A percentile compares a stretch with the other conserved stretches of the same genome.
Evolutionary conservation across 1,140 invertebrate species (phyloP).

Genomic region (Drosophila nikananu): DNA sequence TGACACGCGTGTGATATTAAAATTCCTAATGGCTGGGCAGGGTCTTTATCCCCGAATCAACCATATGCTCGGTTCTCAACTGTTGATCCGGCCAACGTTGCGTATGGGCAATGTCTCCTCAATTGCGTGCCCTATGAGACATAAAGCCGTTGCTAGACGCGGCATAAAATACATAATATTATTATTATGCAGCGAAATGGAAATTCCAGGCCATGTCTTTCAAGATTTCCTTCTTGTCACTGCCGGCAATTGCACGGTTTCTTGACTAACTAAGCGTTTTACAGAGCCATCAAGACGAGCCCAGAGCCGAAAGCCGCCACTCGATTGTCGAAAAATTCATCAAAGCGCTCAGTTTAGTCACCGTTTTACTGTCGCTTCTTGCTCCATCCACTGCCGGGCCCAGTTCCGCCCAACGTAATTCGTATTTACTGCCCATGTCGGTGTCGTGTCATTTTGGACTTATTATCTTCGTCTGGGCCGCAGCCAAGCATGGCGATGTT

Average conservation of each 20-base stretch:
- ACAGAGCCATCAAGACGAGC: constrained; percentile 12
- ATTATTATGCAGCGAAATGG: constrained; percentile 36
- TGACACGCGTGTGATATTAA: constrained; percentile 51
- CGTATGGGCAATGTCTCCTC: constrained; percentile 55
- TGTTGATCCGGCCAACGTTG: constrained; percentile 46
- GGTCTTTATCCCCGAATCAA: constrained; percentile 29
- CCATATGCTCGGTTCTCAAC: constrained; percentile 51
- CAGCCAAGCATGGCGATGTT: constrained; percentile 44
- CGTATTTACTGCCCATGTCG: constrained; percentile 61
- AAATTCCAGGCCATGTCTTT: constrained; percentile 21
- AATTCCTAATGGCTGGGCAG: constrained; percentile 35
- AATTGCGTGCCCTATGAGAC: constrained; percentile 37
- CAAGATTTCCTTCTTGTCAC: constrained; percentile 41
- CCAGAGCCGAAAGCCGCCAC: not conserved
- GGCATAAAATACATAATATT: constrained; percentile 24
- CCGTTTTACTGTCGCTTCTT: constrained; percentile 36
- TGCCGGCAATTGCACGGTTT: constrained; percentile 2
- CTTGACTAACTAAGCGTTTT: constrained; percentile 25
- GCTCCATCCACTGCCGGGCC: not conserved
- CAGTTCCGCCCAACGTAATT: constrained; percentile 38
- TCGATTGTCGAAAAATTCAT: constrained; percentile 37
- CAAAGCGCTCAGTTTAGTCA: constrained; percentile 35
- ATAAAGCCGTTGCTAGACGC: constrained; percentile 20
- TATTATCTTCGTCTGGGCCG: constrained; percentile 48
- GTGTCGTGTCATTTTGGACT: constrained; percentile 49